A percentile compares a stretch with the other conserved stretches of the same genome.
Evolutionary conservation across 1,140 invertebrate species (phyloP).

Genomic region (Pantala flavescens): DNA sequence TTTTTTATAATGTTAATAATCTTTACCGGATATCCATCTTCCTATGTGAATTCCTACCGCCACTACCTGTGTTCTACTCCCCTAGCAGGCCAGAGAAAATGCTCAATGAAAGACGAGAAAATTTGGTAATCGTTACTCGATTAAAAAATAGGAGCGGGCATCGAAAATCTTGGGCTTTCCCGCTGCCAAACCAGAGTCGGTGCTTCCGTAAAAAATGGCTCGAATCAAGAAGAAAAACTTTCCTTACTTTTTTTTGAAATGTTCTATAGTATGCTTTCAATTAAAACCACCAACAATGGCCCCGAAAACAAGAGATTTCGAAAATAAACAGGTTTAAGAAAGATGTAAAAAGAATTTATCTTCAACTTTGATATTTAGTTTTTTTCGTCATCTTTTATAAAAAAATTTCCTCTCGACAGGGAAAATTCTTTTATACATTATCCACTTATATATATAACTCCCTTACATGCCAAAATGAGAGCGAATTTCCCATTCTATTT

Average conservation of each 20-base stretch:
- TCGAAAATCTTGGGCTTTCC: no score
- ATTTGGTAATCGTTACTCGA: neutral
- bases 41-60: neutral
- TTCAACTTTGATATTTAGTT: slow-evolving; percentile 11
- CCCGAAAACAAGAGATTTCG: slow-evolving; percentile 15
- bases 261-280: neutral
- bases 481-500: slow-evolving; percentile 19
- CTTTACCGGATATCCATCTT: neutral
- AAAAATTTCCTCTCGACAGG: slow-evolving; percentile 18
- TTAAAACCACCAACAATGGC: slow-evolving; percentile 15
- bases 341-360: slow-evolving; percentile 12
- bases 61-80: neutral
- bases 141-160: no score
- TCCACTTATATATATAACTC: slow-evolving; percentile 13
- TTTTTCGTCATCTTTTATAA: slow-evolving; percentile 14
- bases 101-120: neutral
- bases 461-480: slow-evolving; percentile 16
- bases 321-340: slow-evolving; percentile 14
- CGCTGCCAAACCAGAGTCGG: no score
- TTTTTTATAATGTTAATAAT: neutral
- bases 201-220: no score
- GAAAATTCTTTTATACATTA: slow-evolving; percentile 16
- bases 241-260: neutral
- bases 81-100: slow-evolving; percentile 7
- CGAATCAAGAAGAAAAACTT: neutral